phyloP scores from a whole-genome alignment of 2,797 vertebrate species.

The Malacoraja senta region DNA sequence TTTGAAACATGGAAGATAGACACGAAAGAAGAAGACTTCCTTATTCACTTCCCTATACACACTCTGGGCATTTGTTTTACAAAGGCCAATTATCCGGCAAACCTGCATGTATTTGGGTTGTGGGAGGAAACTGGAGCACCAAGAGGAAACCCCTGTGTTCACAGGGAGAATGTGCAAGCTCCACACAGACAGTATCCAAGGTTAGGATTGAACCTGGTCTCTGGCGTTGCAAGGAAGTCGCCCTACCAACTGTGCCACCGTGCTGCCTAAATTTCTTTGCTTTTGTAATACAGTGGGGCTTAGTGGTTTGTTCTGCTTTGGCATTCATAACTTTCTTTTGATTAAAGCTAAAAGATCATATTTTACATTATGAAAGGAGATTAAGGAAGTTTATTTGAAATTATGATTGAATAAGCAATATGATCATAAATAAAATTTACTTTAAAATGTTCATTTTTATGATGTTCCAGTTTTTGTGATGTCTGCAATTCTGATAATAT shows the following conservation, averaged over 20 bases:
- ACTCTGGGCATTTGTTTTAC: too few relatives aligned
- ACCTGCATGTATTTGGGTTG: too few relatives aligned
- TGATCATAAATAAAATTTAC: background rate
- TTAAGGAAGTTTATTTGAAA: background rate
- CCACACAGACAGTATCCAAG: too few relatives aligned
- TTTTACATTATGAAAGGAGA: background rate
- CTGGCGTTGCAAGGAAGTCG: too few relatives aligned
- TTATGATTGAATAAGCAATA: background rate
- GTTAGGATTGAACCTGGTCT: too few relatives aligned
- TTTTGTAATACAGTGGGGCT: background rate
- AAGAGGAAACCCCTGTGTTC: too few relatives aligned
- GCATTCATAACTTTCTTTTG: background rate
- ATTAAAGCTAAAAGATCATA: background rate
- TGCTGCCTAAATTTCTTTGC: background rate
- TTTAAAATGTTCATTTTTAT: background rate
- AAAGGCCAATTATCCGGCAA: too few relatives aligned
- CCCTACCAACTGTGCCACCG: background rate
- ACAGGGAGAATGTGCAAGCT: too few relatives aligned
- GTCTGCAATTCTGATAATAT: background rate
- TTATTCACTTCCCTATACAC: too few relatives aligned
- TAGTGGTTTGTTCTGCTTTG: background rate
- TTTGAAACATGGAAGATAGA: too few relatives aligned
- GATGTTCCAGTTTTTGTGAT: background rate
- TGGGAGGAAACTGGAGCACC: too few relatives aligned
- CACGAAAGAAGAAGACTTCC: too few relatives aligned